Evolutionary conservation across 2,888 invertebrate genomes (phyloP), one percentile per base, ranked within the genome.

Genomic region (Rotaria sp.): DNA sequence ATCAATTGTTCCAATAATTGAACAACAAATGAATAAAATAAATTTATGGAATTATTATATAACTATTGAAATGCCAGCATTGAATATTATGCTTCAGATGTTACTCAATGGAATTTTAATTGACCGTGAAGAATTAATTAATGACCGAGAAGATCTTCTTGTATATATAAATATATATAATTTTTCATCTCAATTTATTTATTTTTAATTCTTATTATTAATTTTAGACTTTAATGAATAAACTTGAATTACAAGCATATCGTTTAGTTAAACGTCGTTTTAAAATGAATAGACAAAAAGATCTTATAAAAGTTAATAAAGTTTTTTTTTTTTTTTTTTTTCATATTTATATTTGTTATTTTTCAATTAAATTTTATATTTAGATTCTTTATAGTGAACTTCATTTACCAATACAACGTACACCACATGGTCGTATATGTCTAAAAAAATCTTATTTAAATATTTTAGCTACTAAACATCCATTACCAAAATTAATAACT

Each of bases 241-340:
- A 80, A 80, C 45, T 80, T 45, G 80, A 80, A 80, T 26, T 80
- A 18, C 80, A 80, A 45, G 80, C 80, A 80, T 80, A 45, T 80
- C 80, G 80, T 80, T 13, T 80, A 45, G 41, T 80, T 15, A 80
- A 45, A 45, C 80, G 80, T 45, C 80, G 80, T 45, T 80, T 80
- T 45, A 80, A 80, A 80, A 26, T 80, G 26, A 41, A 80, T 45
- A 26, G 26, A 1, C 80, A 45, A 45, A 80, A 80, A 45, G 80
- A 80, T 80, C 80, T 80, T 26, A 45, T 80, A 8, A 80, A 45
- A 80, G 80, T 80, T 26, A 26, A 45, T 41, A 26, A 1, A 24
- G n/a, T 11, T n/a, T 15, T 24, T 21, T 21, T 38, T 21, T 74
- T 24, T 38, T 1, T n/a, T n/a, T n/a, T 30, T 7, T 59, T 26